Conservation (phyloP, 2,797 vertebrate species). For the Calcarius lapponicus region DNA sequence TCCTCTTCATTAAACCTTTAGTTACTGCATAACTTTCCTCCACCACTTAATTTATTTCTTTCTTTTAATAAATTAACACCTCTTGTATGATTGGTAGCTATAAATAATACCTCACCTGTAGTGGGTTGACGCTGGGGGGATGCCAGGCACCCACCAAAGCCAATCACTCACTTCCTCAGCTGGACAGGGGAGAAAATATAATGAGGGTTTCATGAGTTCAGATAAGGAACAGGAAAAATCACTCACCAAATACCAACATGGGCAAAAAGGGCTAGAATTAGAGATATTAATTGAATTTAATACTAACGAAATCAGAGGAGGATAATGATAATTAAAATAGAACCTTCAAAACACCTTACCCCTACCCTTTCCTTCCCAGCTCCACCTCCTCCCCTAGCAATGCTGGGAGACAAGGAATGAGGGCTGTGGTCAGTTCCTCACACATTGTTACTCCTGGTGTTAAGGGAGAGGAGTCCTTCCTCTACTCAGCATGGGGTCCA, state of each 20-base stretch:
- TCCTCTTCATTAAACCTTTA: background rate
- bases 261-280: background rate
- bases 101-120: background rate
- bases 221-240: background rate
- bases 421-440: background rate
- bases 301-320: background rate
- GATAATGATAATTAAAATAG: background rate
- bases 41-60: background rate
- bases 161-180: background rate
- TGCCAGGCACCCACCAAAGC: background rate
- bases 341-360: background rate
- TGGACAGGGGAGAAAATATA: background rate
- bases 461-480: background rate
- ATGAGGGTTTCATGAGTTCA: background rate
- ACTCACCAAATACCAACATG: background rate
- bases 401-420: background rate
- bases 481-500: background rate
- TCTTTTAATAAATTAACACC: background rate
- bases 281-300: background rate
- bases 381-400: background rate
- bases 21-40: background rate
- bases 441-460: accelerated
- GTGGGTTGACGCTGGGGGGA: background rate
- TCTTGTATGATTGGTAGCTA: background rate
- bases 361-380: background rate